Percentiles rank a stretch among this genome's conserved stretches.
Evolutionary conservation across 2,888 invertebrate genomes (phyloP).

Genomic region (Catotricha subobsoleta): DNA sequence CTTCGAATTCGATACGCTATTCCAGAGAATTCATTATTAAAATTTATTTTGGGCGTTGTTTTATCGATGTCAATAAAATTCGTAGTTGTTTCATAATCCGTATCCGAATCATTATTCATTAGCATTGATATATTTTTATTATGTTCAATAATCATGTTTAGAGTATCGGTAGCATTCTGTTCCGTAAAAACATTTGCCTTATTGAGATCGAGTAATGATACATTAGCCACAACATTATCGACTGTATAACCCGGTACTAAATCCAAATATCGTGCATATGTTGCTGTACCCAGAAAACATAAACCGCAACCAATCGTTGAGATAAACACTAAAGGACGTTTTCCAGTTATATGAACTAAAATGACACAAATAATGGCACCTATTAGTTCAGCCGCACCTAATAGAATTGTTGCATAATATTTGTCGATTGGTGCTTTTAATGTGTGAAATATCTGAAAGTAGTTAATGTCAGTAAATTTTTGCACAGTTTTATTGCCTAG

Average conservation of each 20-base stretch:
- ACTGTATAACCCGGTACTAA: slow-evolving; percentile 27
- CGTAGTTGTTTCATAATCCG: not conserved
- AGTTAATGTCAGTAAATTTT: not conserved
- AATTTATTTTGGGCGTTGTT: not conserved
- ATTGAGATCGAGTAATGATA: slow-evolving; percentile 21
- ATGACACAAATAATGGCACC: slow-evolving; percentile 47
- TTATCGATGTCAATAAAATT: not conserved
- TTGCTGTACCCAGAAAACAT: slow-evolving; percentile 37
- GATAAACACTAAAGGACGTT: slow-evolving; percentile 45
- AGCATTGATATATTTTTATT: too few species aligned
- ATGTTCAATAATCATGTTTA: slow-evolving; percentile 11
- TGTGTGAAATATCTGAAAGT: slow-evolving; percentile 42
- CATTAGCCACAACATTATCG: slow-evolving; percentile 26
- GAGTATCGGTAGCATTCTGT: slow-evolving; percentile 24
- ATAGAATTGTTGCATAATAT: slow-evolving; percentile 53
- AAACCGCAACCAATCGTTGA: slow-evolving; percentile 47
- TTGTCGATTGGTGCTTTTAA: slow-evolving; percentile 56
- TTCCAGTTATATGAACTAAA: slow-evolving; percentile 53
- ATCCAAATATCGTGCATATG: slow-evolving; percentile 26
- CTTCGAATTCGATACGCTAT: too few species aligned
- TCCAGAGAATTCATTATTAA: not conserved
- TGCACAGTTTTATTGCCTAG: not conserved
- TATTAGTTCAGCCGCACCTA: slow-evolving; percentile 50
- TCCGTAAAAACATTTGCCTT: slow-evolving; percentile 20
- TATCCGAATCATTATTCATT: too few species aligned